These are phyloP conservation scores for Clunio marinus DNA, from an alignment of 2,888 invertebrate genomes.

Conservation along the genomic window DNA sequence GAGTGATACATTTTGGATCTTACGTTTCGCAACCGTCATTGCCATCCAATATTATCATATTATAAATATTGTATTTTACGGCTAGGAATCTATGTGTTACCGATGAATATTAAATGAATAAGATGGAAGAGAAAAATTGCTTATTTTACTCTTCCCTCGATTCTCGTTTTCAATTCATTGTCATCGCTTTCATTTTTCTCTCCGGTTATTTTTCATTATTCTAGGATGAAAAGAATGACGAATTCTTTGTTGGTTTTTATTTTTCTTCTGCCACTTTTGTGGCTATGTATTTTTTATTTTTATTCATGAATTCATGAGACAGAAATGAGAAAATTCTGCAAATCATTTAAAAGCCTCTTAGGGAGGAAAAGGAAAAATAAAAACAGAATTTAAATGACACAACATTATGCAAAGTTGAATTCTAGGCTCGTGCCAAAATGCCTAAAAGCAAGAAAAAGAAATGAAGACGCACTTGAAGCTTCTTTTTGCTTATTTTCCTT, in stretches of 20 bases:
- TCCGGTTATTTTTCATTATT: too few species aligned
- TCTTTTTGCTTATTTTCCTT: not conserved
- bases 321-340: slow-evolving; percentile 19
- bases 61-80: not conserved
- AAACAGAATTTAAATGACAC: slow-evolving; percentile 31
- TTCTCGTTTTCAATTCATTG: not conserved
- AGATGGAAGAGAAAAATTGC: not conserved
- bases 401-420: slow-evolving; percentile 19
- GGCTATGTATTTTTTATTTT: too few species aligned
- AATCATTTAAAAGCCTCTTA: slow-evolving; percentile 34
- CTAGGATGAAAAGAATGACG: not conserved
- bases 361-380: not conserved
- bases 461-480: slow-evolving; percentile 21
- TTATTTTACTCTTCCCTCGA: not conserved
- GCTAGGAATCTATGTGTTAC: not conserved
- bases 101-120: too few species aligned
- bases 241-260: not conserved
- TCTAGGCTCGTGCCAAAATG: not conserved
- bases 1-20: slow-evolving; percentile 24
- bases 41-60: slow-evolving; percentile 1
- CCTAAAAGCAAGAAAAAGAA: not conserved
- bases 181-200: not conserved
- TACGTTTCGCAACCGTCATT: slow-evolving; percentile 18
- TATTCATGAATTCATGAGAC: not conserved
- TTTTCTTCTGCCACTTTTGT: too few species aligned